Percentiles rank a stretch among this genome's conserved stretches.
phyloP scores from a whole-genome alignment of 2,797 vertebrate species.

The Heterohyrax brucei region DNA sequence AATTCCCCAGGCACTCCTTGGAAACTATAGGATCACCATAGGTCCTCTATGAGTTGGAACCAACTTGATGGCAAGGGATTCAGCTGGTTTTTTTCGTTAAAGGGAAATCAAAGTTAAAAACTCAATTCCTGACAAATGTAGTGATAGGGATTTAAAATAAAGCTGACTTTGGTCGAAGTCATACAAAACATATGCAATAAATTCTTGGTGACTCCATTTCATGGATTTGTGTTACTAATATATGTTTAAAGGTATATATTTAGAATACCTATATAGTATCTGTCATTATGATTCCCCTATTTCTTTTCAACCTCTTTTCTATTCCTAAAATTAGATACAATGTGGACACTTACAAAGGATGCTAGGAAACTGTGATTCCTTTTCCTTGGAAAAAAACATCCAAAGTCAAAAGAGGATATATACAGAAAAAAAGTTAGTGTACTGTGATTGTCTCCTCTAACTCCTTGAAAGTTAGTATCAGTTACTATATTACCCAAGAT shows the following conservation, averaged over 20 bases:
- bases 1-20: no score
- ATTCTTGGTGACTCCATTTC: not conserved
- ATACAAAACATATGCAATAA: not conserved
- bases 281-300: not conserved
- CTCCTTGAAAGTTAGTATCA: not conserved
- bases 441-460: not conserved
- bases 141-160: not conserved
- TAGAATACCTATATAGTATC: not conserved
- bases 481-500: not conserved
- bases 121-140: not conserved
- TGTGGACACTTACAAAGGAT: not conserved
- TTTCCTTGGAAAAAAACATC: not conserved
- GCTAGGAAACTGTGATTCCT: no score
- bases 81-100: not conserved
- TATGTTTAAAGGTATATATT: not conserved
- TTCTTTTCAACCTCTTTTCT: not conserved
- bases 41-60: no score
- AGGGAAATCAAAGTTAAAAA: not conserved
- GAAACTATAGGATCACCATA: no score
- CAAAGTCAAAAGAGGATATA: not conserved
- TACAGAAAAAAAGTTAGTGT: not conserved
- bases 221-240: not conserved
- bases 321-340: not conserved
- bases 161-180: not conserved
- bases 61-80: no score